Conservation (phyloP, 1,140 invertebrate species). For the Drosophila obscura region DNA sequence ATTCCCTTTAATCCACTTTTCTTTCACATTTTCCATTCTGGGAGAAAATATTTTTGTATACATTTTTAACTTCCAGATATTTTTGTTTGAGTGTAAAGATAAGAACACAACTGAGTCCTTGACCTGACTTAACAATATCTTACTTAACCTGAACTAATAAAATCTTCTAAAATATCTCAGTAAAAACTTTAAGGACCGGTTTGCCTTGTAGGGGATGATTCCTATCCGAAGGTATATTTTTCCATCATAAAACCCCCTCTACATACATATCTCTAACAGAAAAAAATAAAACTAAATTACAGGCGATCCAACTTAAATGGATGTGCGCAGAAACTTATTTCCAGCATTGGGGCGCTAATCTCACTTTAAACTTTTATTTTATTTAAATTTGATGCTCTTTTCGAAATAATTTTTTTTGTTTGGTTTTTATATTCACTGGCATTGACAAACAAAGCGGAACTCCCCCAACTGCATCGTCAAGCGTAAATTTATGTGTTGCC, state of each 20-base stretch:
- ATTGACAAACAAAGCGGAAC: slow-evolving; percentile 60
- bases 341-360: slow-evolving; percentile 65
- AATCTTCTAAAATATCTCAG: too few species aligned
- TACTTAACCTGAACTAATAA: too few species aligned
- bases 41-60: too few species aligned
- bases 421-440: not conserved
- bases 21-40: too few species aligned
- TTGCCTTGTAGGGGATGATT: too few species aligned
- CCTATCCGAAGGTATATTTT: too few species aligned
- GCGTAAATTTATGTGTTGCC: slow-evolving; percentile 75
- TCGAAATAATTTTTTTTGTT: slow-evolving; percentile 7
- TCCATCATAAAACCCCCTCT: not conserved
- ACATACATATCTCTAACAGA: not conserved
- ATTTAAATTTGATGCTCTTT: slow-evolving; percentile 72
- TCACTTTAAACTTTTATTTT: slow-evolving; percentile 79
- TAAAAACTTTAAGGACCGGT: too few species aligned
- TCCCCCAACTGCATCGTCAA: slow-evolving; percentile 11
- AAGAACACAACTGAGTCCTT: too few species aligned
- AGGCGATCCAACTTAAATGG: slow-evolving; percentile 52
- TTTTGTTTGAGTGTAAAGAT: too few species aligned
- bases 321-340: slow-evolving; percentile 69
- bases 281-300: slow-evolving; percentile 12
- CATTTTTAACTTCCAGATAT: too few species aligned
- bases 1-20: too few species aligned
- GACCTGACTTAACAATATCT: too few species aligned